These are phyloP conservation scores for Daubentonia madagascariensis DNA, from an alignment of 2,113 vertebrate genomes.

Conservation along the genomic window DNA sequence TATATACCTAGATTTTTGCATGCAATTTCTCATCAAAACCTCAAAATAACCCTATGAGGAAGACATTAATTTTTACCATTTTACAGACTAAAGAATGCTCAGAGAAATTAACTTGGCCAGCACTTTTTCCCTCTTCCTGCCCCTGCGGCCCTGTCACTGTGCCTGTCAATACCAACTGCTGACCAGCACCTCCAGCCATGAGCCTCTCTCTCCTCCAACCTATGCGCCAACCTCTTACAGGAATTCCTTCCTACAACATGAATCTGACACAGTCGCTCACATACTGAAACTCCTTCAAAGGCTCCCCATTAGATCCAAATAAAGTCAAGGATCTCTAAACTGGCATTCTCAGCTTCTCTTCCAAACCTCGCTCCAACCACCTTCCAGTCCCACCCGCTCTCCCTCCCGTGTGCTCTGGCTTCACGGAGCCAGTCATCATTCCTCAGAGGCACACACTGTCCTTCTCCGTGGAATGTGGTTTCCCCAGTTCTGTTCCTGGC, in stretches of 20 bases:
- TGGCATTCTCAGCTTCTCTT: not conserved
- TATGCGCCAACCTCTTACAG: not conserved
- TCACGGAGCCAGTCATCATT: not conserved
- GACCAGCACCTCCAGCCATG: accelerated
- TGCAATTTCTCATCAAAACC: not conserved
- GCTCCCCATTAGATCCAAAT: not conserved
- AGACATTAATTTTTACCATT: not conserved
- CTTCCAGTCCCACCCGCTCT: not conserved
- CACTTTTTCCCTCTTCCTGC: not conserved
- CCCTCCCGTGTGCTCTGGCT: not conserved
- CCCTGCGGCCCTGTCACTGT: not conserved
- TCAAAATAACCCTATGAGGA: not conserved
- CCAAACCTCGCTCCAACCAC: not conserved
- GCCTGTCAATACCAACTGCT: accelerated
- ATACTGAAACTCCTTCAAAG: not conserved
- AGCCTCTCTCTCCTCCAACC: not conserved
- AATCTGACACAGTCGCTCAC: not conserved
- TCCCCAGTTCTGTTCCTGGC: not conserved
- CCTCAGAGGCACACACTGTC: not conserved
- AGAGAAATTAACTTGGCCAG: not conserved
- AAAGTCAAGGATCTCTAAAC: not conserved
- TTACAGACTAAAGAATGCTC: not conserved
- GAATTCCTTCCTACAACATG: not conserved
- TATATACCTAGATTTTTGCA: not conserved
- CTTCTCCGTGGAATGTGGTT: not conserved